Evolutionary conservation across 2,888 invertebrate species (phyloP), one percentile per base, ranked within the genome.

Genomic region (Hirtodrosophila cameraria): DNA sequence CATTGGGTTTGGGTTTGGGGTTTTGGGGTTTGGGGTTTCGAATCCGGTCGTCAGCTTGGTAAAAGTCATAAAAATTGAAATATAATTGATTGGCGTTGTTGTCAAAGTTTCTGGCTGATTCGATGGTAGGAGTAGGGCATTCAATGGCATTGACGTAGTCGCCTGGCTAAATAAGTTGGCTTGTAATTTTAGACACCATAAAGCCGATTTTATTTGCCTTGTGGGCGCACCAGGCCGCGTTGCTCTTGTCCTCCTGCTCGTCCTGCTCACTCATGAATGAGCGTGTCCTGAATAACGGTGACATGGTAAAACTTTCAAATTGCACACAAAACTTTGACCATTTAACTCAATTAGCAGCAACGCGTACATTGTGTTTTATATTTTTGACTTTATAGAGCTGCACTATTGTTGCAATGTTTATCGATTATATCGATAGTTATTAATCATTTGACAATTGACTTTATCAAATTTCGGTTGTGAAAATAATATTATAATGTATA

Each of bases 11-110:
- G 31, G 30, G 30, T 20, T 18, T 3, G 4, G 18, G 18, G 18
- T 18, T 4, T 5, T 3, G 18, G 18, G 18, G 2, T 3, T 18
- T 6, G 5, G 23, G 23, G 23, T 23, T 23, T 45, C 30, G 38
- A 28, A 35, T 52, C 23, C 23, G 38, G 58, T 46, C 16, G 16
- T 13, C 13, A 18, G 8, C 46, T 62, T 59, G 46, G 65, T 63
- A 36, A 61, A 62, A 69, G 77, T 77, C 66, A 68, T 81, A 72
- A 75, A 77, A 81, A 84, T 81, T 75, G 77, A 75, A 76, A 73
- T 74, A 80, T 87, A 87, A 87, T 86, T 86, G 88, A 86, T 87
- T 86, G 88, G 75, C 67, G 57, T 69, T 66, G 62, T 62, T 65
- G 64, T 53, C 39, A 49, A 67, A 75, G 30, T 61, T 49, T 33